phyloP scores from a whole-genome alignment of 2,888 invertebrate genomes.

The Nysson spinosus region DNA sequence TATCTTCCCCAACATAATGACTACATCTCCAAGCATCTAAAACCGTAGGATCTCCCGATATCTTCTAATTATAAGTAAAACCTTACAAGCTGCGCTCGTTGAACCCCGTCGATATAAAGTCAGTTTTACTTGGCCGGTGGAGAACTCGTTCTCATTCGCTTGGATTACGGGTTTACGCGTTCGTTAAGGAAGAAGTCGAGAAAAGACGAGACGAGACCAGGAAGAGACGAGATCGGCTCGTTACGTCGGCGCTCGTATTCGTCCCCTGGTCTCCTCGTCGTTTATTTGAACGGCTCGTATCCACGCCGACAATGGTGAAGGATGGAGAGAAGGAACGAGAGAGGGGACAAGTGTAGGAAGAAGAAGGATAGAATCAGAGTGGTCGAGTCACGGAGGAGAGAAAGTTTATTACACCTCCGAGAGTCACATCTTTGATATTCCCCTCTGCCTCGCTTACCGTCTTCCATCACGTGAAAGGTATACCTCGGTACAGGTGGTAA shows the following conservation, averaged over 20 bases:
- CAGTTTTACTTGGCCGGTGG: too few species aligned
- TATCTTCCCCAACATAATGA: too few species aligned
- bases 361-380: not conserved
- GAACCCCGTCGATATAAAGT: too few species aligned
- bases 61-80: too few species aligned
- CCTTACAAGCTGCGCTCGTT: too few species aligned
- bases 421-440: conserved; percentile 36
- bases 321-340: conserved; percentile 14
- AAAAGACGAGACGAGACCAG: too few species aligned
- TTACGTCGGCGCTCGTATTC: conserved; percentile 51
- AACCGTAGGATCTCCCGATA: too few species aligned
- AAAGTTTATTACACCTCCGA: conserved; percentile 54
- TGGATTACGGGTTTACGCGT: conserved; percentile 40
- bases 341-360: conserved; percentile 2
- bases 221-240: conserved; percentile 56
- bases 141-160: not conserved
- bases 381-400: conserved; percentile 40
- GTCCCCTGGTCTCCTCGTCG: conserved; percentile 44
- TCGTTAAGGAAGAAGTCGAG: conserved; percentile 53
- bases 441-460: conserved; percentile 1
- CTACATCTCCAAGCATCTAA: too few species aligned
- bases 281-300: conserved; percentile 50
- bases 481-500: conserved; percentile 50
- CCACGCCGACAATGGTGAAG: too few species aligned
- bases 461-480: conserved; percentile 40